Conservation (phyloP, 2,888 invertebrate genomes). For the Drosophila neotestacea region DNA sequence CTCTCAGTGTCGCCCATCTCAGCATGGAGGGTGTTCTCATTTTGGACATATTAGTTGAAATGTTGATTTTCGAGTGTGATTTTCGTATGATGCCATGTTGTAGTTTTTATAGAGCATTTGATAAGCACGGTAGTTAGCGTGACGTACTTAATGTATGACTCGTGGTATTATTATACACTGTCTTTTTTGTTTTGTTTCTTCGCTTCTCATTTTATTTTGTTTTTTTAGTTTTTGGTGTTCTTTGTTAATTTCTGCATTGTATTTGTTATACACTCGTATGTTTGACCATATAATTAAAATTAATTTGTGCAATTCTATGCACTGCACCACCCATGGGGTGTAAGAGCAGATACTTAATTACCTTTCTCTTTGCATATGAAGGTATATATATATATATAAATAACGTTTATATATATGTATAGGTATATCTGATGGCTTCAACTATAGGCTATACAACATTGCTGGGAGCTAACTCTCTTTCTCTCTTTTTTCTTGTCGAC, state of each 20-base stretch:
- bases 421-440: constrained; percentile 53
- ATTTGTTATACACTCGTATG: constrained; percentile 43
- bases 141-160: constrained; percentile 42
- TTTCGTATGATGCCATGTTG: constrained; percentile 31
- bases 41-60: constrained; percentile 22
- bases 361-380: constrained; percentile 35
- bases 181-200: background rate
- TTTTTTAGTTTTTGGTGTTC: constrained; percentile 47
- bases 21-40: background rate
- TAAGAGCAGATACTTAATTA: constrained; percentile 67
- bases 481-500: background rate
- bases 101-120: constrained; percentile 32
- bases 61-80: constrained; percentile 10
- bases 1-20: constrained; percentile 9
- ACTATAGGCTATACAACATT: constrained; percentile 37
- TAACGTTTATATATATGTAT: constrained; percentile 23
- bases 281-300: constrained; percentile 40
- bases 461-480: constrained; percentile 16
- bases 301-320: constrained; percentile 58
- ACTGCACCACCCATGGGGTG: constrained; percentile 75
- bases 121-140: constrained; percentile 44
- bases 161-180: constrained; percentile 56
- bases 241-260: constrained; percentile 39
- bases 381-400: constrained; percentile 25
- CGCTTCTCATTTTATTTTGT: background rate